Evolutionary conservation across 2,888 invertebrate genomes (phyloP), one percentile per base, ranked within the genome.

Genomic region (Marronus borbonicus): DNA sequence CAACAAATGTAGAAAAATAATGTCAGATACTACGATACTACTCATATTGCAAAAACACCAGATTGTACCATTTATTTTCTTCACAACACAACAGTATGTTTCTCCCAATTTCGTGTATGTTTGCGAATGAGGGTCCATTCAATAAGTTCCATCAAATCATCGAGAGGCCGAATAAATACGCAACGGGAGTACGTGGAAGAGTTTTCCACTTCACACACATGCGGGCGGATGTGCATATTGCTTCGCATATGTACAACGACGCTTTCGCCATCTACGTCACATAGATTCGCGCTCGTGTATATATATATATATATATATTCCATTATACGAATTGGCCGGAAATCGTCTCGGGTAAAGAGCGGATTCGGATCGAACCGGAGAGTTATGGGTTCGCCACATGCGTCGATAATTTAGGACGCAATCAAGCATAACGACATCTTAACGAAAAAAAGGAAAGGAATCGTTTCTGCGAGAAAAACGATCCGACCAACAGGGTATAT

Each of bases 351-450:
- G 50, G 50, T 50, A 50, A 68, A 68, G 50, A 50, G 28, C 28
- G 24, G 68, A 20, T 50, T 50, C 28, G 28, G 50, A 24, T 68
- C 50, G 50, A 50, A 68, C 20, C 68, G 20, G 55, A 10, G 39
- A 68, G 50, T 68, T 68, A 68, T 68, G 31, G 28, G 50, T 50
- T 68, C 50, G 68, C 28, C 68, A 68, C 68, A 68, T 50, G 68
- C 68, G 68, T n/a, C 68, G 68, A 68, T 68, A 68, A 68, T 68
- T 68, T 68, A 68, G 68, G 50, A 68, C 68, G 68, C 68, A 68
- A 68, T 68, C 68, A 68, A 68, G 50, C 68, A 68, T 68, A 68
- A 68, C 68, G 68, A 68, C 28, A 68, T 50, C 68, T 68, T 68
- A 68, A 68, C 50, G 68, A 58, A 20, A 68, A 68, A 68, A 50